Conservation (phyloP, 2,888 invertebrate genomes). For the Aphodius sticticus region DNA sequence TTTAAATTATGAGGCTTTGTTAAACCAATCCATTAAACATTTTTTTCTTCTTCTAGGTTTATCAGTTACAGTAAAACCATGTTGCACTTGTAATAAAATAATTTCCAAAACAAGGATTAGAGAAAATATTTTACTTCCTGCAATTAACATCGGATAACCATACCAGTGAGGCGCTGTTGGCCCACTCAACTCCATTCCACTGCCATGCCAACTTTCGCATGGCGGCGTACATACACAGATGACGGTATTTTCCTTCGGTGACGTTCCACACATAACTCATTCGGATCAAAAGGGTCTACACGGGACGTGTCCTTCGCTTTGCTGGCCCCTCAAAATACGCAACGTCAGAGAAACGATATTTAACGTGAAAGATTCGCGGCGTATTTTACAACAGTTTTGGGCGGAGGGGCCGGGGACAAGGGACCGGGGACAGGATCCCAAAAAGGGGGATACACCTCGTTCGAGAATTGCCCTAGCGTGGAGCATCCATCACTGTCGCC, state of each 20-base stretch:
- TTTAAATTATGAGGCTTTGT: too few species aligned
- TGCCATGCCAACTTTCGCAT: background rate
- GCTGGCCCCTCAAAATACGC: background rate
- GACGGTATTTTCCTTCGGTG: background rate
- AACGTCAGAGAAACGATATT: background rate
- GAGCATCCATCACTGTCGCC: constrained; percentile 46
- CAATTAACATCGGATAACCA: too few species aligned
- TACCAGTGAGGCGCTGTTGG: too few species aligned
- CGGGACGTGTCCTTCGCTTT: background rate
- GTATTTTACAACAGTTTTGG: background rate
- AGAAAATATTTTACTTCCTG: background rate
- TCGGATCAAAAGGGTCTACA: background rate
- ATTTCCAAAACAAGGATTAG: background rate
- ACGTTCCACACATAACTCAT: background rate
- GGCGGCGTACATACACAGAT: background rate
- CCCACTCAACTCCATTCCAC: background rate
- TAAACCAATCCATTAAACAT: too few species aligned
- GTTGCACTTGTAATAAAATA: too few species aligned
- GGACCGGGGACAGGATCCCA: background rate
- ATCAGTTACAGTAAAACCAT: too few species aligned
- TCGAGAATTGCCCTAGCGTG: constrained; percentile 39
- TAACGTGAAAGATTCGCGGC: background rate
- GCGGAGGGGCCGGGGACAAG: background rate
- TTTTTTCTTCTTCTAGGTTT: too few species aligned
- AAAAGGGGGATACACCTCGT: constrained; percentile 14